Evolutionary conservation across 2,113 vertebrate species (phyloP), one percentile per base, ranked within the genome.

Genomic region (Laticauda colubrina): DNA sequence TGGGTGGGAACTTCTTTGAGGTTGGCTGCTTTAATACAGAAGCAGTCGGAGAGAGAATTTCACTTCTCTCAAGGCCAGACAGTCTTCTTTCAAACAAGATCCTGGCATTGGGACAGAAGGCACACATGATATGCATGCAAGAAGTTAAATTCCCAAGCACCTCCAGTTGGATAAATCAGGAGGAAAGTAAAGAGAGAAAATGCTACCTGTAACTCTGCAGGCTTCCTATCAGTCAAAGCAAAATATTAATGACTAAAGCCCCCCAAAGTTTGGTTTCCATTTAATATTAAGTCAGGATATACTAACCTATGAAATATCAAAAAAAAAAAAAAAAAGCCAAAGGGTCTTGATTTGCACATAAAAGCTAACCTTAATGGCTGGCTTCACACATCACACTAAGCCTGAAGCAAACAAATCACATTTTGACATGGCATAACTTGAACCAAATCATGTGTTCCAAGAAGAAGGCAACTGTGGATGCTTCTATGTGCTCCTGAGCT

Each of bases 21-120:
- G 51, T 88, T 97, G 96, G 94, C 53, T 93, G 94, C 81, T 92
- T 51, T 91, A 90, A 88, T 88, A 95, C 93, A 94, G 57, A 94
- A 90, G 91, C 18, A 69, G 91, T 92, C 93, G 34, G 61, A 64
- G 88, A 93, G 48, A 54, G 85, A 94, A 95, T 95, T 21, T 94
- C 55, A 55, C 91, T 59, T 88, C 93, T 88, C 95, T 89, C 95
- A 51, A 43, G 69, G 24, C 55, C 55, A 89, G n/a, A 53, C 48
- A 29, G 45, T 48, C 26, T 18, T 10, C 21, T 90, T 45, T 43
- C 86, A 20, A 9, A 48, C 0, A 6, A 81, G 57, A 26, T 15
- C 5, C 5, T 48, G 61, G 56, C 57, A 51, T 8, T 1, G 3
- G 64, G 43, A 23, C 26, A 89, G 56, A 89, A 89, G 10, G 56